Conservation (phyloP, 2,888 invertebrate genomes). For the Copidosoma aretas region DNA sequence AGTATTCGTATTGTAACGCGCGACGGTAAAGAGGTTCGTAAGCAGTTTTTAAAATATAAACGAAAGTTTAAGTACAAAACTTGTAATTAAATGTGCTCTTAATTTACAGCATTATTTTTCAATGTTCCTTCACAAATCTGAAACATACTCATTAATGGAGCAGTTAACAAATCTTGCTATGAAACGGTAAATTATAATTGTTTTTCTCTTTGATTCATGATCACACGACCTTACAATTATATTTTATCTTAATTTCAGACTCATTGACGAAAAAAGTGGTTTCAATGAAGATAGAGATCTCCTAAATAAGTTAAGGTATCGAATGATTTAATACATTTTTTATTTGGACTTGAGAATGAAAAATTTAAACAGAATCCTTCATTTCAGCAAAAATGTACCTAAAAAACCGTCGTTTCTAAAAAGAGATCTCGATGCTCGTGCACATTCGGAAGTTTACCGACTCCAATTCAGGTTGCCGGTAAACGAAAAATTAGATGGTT, state of each 20-base stretch:
- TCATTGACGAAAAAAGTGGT: conserved; percentile 90
- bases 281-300: conserved; percentile 89
- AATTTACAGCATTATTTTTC: conserved; percentile 82
- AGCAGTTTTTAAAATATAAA: conserved; percentile 8
- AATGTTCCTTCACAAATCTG: conserved; percentile 85
- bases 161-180: conserved; percentile 97
- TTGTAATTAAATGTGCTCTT: conserved; percentile 28
- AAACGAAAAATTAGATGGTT: conserved; percentile 92
- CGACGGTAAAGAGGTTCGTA: conserved; percentile 70
- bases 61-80: conserved; percentile 7
- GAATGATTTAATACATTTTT: conserved; percentile 10
- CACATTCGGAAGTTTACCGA: conserved; percentile 90
- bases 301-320: conserved; percentile 76
- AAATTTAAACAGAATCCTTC: conserved; percentile 11
- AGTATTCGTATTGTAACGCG: conserved; percentile 86
- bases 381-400: conserved; percentile 78
- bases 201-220: conserved; percentile 21
- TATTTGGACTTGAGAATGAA: background rate
- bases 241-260: conserved; percentile 63
- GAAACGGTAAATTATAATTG: conserved; percentile 75
- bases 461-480: conserved; percentile 85
- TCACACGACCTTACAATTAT: conserved; percentile 36
- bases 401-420: conserved; percentile 92
- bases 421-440: conserved; percentile 92
- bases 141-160: conserved; percentile 91